Evolutionary conservation across 1,140 invertebrate genomes (phyloP), one percentile per base, ranked within the genome.

Genomic region (Drosophila ogumai): DNA sequence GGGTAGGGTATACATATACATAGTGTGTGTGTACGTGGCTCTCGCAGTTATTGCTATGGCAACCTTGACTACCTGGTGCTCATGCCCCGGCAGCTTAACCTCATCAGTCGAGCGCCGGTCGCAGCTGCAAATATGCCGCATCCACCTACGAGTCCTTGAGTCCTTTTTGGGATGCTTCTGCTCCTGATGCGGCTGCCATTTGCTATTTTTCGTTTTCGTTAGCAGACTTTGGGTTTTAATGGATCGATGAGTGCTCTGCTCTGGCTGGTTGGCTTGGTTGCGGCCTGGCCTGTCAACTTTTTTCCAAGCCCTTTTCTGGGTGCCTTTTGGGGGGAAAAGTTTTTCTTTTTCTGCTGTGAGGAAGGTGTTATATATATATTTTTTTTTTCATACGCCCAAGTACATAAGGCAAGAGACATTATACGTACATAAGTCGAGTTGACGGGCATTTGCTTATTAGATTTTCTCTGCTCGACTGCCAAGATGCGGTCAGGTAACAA

Each of bases 191-290:
- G 66, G 55, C 61, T 58, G 66, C 65, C 60, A 60, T 69, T 84
- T 80, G 60, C 58, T 50, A 61, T 68, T 80, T 74, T 61, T 72
- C 46, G 61, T 87, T 79, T 84, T 85, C 49, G 72, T 79, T 78
- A 63, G 73, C 81, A 87, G 84, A 87, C 81, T 85, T 90, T 90
- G 82, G 85, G 86, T 90, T 90, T 90, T 90, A 90, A 90, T 90
- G 85, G 85, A 90, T 90, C 85, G 86, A 90, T 90, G 85, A 75
- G 81, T 90, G 71, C 71, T 75, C 65, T 60, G 50, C 50, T 52
- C 76, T 59, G 75, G 54, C 52, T 64, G 64, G 32, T 52, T 79
- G 43, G 55, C 69, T 72, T 64, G 22, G 54, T 56, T 79, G 75
- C 55, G 71, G 71, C 44, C 41, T 75, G 71, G 71, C 44, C 36